Percentiles rank a stretch among this genome's conserved stretches.
Evolutionary conservation across 2,797 vertebrate species (phyloP).

Genomic region (Alfaro cultratus): DNA sequence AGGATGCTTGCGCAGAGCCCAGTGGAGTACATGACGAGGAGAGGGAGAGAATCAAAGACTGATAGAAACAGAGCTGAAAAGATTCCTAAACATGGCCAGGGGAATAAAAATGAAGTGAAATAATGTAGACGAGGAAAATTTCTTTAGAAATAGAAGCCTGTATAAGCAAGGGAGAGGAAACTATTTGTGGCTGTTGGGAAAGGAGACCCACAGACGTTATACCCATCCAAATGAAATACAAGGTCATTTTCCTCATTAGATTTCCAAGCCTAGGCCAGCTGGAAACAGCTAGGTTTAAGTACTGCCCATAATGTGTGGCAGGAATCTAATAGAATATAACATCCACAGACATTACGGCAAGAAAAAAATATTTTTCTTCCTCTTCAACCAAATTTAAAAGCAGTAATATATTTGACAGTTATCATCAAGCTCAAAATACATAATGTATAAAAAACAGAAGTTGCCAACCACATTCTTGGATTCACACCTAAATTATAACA

Average conservation of each 20-base stretch:
- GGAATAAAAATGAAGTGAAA: constrained; percentile 21
- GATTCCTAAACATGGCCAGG: constrained; percentile 48
- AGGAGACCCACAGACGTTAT: constrained; percentile 41
- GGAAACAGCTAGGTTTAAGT: constrained; percentile 62
- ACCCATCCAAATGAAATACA: constrained; percentile 61
- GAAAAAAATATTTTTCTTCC: constrained; percentile 60
- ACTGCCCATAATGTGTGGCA: constrained; percentile 56
- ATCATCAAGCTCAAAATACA: constrained; percentile 31
- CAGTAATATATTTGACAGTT: constrained; percentile 48
- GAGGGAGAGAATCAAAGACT: constrained; percentile 41
- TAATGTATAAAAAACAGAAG: constrained; percentile 21
- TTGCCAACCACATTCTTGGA: constrained; percentile 28
- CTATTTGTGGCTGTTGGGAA: neutral
- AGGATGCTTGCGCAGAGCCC: constrained; percentile 70
- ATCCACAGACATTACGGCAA: constrained; percentile 62
- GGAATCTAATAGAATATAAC: constrained; percentile 68
- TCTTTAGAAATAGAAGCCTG: constrained; percentile 46
- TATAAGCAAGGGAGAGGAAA: constrained; percentile 9
- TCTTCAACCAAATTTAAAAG: constrained; percentile 58
- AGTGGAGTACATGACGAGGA: constrained; percentile 56
- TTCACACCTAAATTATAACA: constrained; percentile 34
- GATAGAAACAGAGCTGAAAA: constrained; percentile 37
- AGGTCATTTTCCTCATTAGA: constrained; percentile 72
- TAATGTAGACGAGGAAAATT: constrained; percentile 27
- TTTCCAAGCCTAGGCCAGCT: constrained; percentile 49